phyloP scores from a whole-genome alignment of 2,113 vertebrate genomes.

The Clarias batrachus region DNA sequence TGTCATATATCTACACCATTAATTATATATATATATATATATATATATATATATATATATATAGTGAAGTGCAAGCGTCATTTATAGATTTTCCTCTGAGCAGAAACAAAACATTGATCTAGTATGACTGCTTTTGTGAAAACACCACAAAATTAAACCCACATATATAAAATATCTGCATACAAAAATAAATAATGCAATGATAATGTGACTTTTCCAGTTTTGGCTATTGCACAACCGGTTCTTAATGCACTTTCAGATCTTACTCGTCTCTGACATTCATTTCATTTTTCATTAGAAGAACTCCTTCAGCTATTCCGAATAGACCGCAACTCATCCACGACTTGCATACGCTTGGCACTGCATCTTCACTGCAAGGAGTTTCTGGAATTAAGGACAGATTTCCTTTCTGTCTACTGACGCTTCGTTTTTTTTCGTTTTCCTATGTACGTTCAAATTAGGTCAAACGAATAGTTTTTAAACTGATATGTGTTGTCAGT shows the following conservation, averaged over 20 bases:
- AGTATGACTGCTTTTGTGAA: constrained; percentile 59
- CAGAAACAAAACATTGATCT: constrained; percentile 52
- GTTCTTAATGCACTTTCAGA: constrained; percentile 61
- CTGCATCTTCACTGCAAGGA: constrained; percentile 71
- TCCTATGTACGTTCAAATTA: not conserved
- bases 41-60: constrained; percentile 37
- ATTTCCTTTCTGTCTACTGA: not conserved
- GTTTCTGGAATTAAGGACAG: constrained; percentile 53
- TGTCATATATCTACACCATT: not conserved
- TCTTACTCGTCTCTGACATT: constrained; percentile 33
- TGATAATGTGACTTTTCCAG: constrained; percentile 69
- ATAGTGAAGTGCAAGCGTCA: constrained; percentile 69
- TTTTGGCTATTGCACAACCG: constrained; percentile 71
- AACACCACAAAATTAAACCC: constrained; percentile 64
- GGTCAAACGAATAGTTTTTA: constrained; percentile 10
- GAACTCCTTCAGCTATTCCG: not conserved
- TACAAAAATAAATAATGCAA: constrained; percentile 78
- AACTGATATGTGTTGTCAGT: constrained; percentile 49
- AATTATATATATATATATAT: constrained; percentile 63
- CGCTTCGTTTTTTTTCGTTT: not conserved
- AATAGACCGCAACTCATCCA: not conserved
- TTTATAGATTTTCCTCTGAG: constrained; percentile 59
- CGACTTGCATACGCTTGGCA: constrained; percentile 1
- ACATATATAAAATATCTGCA: constrained; percentile 74
- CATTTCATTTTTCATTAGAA: constrained; percentile 45